Evolutionary conservation across 2,888 invertebrate species (phyloP), one percentile per base, ranked within the genome.

Genomic region (Amblyteles armatorius): DNA sequence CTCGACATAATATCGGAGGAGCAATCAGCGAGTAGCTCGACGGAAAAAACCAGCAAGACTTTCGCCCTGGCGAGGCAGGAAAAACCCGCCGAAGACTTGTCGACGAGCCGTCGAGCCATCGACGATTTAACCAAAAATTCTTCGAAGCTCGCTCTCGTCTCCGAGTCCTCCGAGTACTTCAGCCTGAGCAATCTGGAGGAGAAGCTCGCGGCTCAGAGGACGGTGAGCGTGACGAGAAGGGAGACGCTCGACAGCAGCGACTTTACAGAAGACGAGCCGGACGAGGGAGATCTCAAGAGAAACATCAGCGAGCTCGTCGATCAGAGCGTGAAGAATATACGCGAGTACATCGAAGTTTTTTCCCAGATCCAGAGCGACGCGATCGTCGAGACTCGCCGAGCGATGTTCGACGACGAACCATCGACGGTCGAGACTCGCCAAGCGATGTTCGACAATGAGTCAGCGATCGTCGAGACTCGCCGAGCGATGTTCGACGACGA

Each of bases 1-100:
- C 63, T 92, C 40, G 92, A 93, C 40, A 90, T 91, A 63, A 91
- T 92, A 57, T 87, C 89, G 0, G 92, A 93, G 78, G 91, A 92
- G 74, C 90, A 91, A n/a, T 89, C 91, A 22, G 87, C 87, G 1
- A 88, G 88, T 29, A 90, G 89, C 65, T 89, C 89, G 0, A 89
- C 86, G 0, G 90, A 90, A 50, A 88, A 69, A 36, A 85, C 82
- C n/a, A 80, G 29, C 4, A 82, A 77, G 19, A 33, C 52, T 0
- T 9, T 36, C 11, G 16, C 26, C 26, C 26, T 26, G 26, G 26
- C 57, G 40, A 40, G 40, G 9, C 40, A 40, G 40, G 40, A 40
- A 40, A 40, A 40, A 2, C 11, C 2, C 11, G 9, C 2, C 7
- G 40, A 40, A 11, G 40, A 40, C 9, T 36, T 9, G 6, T 40